Base-by-base conservation (phyloP, 2,797 vertebrate genomes). In the Capromys pilorides region DNA sequence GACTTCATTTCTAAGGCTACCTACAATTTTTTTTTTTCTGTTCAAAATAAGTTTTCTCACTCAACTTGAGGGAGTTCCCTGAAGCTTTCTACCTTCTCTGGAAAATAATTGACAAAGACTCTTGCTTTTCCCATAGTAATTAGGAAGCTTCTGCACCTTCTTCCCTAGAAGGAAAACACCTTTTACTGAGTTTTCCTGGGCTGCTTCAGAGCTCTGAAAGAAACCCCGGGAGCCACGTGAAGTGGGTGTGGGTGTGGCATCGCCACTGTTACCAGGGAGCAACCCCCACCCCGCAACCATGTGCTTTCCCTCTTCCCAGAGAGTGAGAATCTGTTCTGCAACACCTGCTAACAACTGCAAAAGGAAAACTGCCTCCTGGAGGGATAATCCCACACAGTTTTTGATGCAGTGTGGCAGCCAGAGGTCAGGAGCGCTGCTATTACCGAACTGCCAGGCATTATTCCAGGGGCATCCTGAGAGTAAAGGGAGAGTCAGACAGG, bases 281-380 rank as follows among this genome's bases (percentile, higher is more conserved):
- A 36, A 71, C 82, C 67, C 96, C 84, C 62, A n/a, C 62, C 73
- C 71, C 67, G 64, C 92, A 93, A 95, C 64, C 14, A 5, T 0
- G 0, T 0, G 45, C 59, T 86, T 36, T 4, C 31, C 45, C 0
- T 90, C 78, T 94, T 95, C 85, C 88, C 1, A 24, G 95, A 97
- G 96, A 94, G 84, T 59, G 81, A 64, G 86, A 95, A 94, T 86
- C 92, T 26, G 8, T 49, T 93, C 95, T 90, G 88, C 82, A 97
- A 84, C 94, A 96, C 87, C 89, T 95, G 95, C 79, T 5, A 24
- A 83, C 77, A 80, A 24, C 80, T 12, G 1, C 51, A 96, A 93
- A 79, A 79, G 84, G 54, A 88, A 78, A 64, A 41, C 51, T 39
- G 81, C 77, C 78, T 95, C 94, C 91, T 45, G 86, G 82, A 96